Base-by-base conservation (phyloP, 2,888 invertebrate species). In the Cepaea hortensis region DNA sequence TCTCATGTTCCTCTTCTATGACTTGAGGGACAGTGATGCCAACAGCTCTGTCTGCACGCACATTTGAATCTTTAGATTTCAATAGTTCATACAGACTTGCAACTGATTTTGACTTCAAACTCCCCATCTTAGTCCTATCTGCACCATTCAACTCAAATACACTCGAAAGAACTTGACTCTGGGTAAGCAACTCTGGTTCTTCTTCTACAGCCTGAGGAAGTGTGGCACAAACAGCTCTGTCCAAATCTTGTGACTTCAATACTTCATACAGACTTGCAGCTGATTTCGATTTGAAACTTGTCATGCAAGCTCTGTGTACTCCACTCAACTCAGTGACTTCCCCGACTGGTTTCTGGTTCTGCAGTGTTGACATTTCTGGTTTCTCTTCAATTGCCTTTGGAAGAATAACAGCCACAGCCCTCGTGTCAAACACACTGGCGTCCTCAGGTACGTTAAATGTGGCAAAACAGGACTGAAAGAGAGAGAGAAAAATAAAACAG, bases 401-500 rank as follows among this genome's bases (percentile, higher is more conserved):
- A 35, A 82, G 70, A 15, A 72, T 73, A 18, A 73, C 15, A 6
- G 72, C 61, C 5, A 23, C 65, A n/a, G 73, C 23, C 55, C 1
- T 61, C n/a, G n/a, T 46, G 18, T 20, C 70, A 18, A 20, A 35
- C 7, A 15, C 23, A 55, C n/a, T 72, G 6, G 55, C 3, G 23
- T 82, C 35, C 6, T 82, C 11, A 0, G 73, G 72, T 11, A 73
- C 15, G 35, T 82, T 46, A 72, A 82, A 72, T n/a, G 20, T 55
- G 18, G 82, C 82, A 73, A 82, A 82, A 55, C 82, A 82, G 23
- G 82, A 82, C 82, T 82, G 82, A 23, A 82, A 62, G 18, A 79
- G 18, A 61, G 61, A 11, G 13, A 20, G n/a, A 6, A 72, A 35
- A 35, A 35, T 35, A 35, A 35, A 35, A 35, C 35, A 35, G 35